Percentiles rank a stretch among this genome's conserved stretches.
Conservation (phyloP, 2,888 invertebrate genomes). For the Phasia obesa region DNA sequence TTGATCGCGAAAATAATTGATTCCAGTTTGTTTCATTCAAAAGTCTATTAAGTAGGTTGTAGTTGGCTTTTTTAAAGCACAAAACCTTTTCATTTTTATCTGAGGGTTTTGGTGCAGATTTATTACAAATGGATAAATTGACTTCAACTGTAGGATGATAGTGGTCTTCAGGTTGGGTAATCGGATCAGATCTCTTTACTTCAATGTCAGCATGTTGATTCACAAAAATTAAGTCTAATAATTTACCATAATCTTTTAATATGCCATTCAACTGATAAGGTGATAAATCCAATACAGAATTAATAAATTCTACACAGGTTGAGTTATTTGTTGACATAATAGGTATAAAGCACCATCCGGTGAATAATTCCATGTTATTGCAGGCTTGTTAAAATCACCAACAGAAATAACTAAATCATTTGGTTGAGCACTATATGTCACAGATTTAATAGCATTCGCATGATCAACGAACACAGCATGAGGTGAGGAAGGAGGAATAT, state of each 20-base stretch:
- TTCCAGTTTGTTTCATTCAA: too few species aligned
- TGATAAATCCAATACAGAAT: too few species aligned
- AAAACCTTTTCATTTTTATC: neutral
- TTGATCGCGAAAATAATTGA: too few species aligned
- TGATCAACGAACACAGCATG: neutral
- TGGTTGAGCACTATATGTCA: neutral
- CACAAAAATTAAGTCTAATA: neutral
- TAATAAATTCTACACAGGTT: too few species aligned
- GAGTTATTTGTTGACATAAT: too few species aligned
- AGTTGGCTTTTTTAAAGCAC: neutral
- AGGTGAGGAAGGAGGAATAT: neutral
- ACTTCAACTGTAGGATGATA: neutral
- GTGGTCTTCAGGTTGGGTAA: neutral
- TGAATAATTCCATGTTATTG: neutral
- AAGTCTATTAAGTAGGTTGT: neutral
- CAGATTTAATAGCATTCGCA: neutral
- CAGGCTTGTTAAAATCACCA: neutral
- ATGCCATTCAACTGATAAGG: neutral
- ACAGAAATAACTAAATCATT: neutral
- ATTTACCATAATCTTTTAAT: neutral
- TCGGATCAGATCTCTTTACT: neutral
- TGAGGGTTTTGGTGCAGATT: neutral
- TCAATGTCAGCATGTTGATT: neutral
- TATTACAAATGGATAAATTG: neutral
- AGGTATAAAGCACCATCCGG: too few species aligned